These are phyloP conservation scores for Yponomeuta evonymella DNA, from an alignment of 2,888 invertebrate species.

Conservation along the genomic window DNA sequence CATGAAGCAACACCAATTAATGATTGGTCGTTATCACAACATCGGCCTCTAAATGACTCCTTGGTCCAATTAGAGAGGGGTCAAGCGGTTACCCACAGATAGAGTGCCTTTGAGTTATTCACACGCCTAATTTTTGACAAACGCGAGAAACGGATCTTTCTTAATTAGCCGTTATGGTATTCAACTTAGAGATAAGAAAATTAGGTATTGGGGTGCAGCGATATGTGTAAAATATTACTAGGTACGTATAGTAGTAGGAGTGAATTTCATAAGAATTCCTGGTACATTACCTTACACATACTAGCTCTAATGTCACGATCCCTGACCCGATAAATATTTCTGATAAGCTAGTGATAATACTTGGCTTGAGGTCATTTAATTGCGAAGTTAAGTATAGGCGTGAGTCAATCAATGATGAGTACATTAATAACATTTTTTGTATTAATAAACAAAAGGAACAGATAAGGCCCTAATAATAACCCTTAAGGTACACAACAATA, in stretches of 20 bases:
- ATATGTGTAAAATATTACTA: neutral
- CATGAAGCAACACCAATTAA: neutral
- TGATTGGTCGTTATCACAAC: neutral
- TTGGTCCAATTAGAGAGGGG: conserved; percentile 54
- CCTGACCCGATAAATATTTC: conserved; percentile 3
- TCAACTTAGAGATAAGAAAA: neutral
- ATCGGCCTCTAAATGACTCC: conserved; percentile 36
- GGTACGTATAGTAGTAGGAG: neutral
- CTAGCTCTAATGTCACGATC: neutral
- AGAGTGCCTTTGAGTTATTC: neutral
- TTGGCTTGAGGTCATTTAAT: conserved; percentile 2
- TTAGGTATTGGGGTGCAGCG: neutral
- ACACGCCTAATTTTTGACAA: neutral
- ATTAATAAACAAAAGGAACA: neutral
- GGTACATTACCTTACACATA: neutral
- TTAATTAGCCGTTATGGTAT: no score
- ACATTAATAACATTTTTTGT: neutral
- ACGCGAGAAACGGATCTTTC: neutral
- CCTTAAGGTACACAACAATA: neutral
- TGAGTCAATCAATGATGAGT: neutral
- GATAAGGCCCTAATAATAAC: neutral
- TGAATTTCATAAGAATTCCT: neutral
- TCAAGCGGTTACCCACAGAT: conserved; percentile 27
- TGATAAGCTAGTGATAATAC: neutral
- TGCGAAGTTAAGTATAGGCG: neutral